Conservation (phyloP, 92 coral and sea anemone genomes). For the Porites lobata region DNA sequence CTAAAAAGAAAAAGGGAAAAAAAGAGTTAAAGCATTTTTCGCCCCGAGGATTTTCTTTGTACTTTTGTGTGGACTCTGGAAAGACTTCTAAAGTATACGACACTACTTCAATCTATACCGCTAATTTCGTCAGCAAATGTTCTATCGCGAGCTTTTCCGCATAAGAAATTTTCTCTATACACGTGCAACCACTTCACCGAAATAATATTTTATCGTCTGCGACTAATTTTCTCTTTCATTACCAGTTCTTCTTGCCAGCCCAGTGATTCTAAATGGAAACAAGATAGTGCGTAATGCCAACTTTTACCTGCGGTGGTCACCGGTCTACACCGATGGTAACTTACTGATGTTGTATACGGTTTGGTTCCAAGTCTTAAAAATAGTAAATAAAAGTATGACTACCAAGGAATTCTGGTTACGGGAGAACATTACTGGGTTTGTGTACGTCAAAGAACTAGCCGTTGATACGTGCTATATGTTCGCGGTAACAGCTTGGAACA, state of each 20-base stretch:
- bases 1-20: too few species aligned
- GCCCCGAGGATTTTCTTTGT: too few species aligned
- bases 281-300: not conserved
- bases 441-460: conserved; percentile 15
- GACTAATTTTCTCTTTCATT: not conserved
- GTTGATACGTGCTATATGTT: conserved; percentile 22
- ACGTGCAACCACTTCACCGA: too few species aligned
- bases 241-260: conserved; percentile 37
- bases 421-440: conserved; percentile 22
- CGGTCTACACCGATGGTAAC: conserved; percentile 7
- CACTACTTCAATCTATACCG: too few species aligned
- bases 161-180: too few species aligned
- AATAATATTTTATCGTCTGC: too few species aligned
- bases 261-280: conserved; percentile 27
- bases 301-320: conserved; percentile 34
- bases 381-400: not conserved
- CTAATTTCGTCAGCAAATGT: too few species aligned
- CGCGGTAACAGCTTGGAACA: conserved; percentile 48
- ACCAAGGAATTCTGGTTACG: conserved; percentile 4
- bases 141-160: too few species aligned
- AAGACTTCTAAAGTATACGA: too few species aligned
- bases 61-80: too few species aligned
- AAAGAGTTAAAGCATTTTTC: too few species aligned
- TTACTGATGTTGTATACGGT: conserved; percentile 18
- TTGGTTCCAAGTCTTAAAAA: not conserved